Conservation (phyloP, 2,113 vertebrate genomes). For the Petromus typicus region DNA sequence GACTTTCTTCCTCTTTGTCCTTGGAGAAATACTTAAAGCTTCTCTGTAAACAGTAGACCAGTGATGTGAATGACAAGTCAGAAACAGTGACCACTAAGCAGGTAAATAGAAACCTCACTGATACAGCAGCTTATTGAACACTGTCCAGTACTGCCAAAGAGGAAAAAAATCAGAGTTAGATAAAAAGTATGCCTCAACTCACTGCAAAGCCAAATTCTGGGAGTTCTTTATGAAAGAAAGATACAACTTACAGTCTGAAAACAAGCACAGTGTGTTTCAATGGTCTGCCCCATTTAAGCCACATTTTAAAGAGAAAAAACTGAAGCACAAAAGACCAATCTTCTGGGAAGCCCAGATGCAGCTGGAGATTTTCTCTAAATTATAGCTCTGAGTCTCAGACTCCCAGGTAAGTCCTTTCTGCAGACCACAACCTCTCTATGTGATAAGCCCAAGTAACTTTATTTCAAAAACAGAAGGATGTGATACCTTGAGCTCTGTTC, state of each 20-base stretch:
- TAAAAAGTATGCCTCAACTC: slow-evolving; percentile 41
- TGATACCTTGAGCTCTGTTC: slow-evolving; percentile 94
- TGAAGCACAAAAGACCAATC: background rate
- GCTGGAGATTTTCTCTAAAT: slow-evolving; percentile 11
- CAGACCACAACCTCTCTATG: slow-evolving; percentile 59
- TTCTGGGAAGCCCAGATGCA: background rate
- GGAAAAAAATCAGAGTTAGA: slow-evolving; percentile 26
- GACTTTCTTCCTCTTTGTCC: background rate
- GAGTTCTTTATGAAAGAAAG: slow-evolving; percentile 1
- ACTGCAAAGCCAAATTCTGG: slow-evolving; percentile 34
- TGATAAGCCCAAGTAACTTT: slow-evolving; percentile 36
- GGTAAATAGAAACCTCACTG: background rate
- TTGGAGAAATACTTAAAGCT: slow-evolving; percentile 21
- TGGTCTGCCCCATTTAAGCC: background rate
- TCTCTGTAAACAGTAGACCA: background rate
- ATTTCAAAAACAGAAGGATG: slow-evolving; percentile 48
- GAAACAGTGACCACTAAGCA: background rate
- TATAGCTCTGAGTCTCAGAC: slow-evolving; percentile 31
- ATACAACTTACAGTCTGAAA: background rate
- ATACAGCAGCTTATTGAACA: background rate
- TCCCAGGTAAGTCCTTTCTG: slow-evolving; percentile 30
- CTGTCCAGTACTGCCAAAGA: background rate
- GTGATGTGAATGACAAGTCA: background rate
- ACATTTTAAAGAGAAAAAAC: slow-evolving; percentile 36
- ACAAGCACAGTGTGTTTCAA: slow-evolving; percentile 9